Evolutionary conservation across 2,888 invertebrate genomes (phyloP), one percentile per base, ranked within the genome.

Genomic region (Pimpla rufipes): DNA sequence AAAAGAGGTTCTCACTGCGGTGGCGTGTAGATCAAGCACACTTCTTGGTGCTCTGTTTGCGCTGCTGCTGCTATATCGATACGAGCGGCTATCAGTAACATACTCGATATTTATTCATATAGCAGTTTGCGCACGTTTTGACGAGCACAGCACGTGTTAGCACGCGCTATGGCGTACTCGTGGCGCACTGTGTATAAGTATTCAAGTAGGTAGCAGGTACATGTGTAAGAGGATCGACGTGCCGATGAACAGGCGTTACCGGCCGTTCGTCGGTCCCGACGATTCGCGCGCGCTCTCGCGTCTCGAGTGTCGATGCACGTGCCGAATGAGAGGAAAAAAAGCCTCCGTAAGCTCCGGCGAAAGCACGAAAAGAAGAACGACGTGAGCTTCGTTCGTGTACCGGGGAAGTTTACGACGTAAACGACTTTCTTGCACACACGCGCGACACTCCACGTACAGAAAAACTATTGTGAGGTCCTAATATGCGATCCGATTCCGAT

Each of bases 181-280:
- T 29, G 35, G 71, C 42, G 67, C 73, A 76, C 76, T 67, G 76
- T 73, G 71, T 70, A 82, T 83, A 76, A 73, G 71, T 79, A 77
- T 62, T 76, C 50, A 68, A 68, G 67, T 67, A 68, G 42, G 67
- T 18, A 57, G 76, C 68, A 57, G 79, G 59, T 83, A 83, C 83
- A 83, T 77, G 83, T 83, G 80, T 83, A 80, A 76, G 77, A 68
- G 67, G 42, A 64, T 73, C 59, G 76, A 83, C 83, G 83, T 83
- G 83, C 77, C 83, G 76, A 83, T 77, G 67, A 83, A 77, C 80
- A 79, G 70, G 68, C 78, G 67, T 74, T 52, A 18, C 57, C 29
- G 16, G 29, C 29, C 29, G 37, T 21, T 70, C 52, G 35, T 62
- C 37, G 21, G 62, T 50, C 35, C 23, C 42, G 42, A 42, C 42